These are phyloP conservation scores for Gallinago undulata DNA, from an alignment of 2,113 vertebrate species.

Conservation along the genomic window DNA sequence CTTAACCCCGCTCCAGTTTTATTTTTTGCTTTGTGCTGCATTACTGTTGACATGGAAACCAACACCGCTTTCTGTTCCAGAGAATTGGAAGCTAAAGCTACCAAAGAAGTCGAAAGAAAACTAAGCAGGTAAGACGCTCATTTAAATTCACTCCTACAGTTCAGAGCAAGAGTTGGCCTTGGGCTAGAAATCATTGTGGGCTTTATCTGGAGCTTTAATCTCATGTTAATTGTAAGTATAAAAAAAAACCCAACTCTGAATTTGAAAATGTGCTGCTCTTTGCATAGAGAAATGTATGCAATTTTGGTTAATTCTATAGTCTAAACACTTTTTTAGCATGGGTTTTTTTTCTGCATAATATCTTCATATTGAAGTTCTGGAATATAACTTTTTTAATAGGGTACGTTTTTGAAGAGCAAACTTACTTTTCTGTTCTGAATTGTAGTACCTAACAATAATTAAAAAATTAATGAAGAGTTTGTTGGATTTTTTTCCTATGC, in stretches of 20 bases:
- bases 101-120: slow-evolving; percentile 96
- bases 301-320: neutral
- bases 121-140: slow-evolving; percentile 83
- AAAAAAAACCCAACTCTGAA: accelerated
- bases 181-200: neutral
- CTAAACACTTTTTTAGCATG: neutral
- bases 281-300: neutral
- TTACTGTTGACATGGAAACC: slow-evolving; percentile 61
- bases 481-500: neutral
- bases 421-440: neutral
- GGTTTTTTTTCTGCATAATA: neutral
- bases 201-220: slow-evolving; percentile 22
- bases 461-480: neutral
- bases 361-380: neutral
- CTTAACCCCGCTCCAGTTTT: neutral
- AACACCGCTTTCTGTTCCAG: slow-evolving; percentile 71
- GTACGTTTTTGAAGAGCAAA: neutral
- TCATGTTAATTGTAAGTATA: neutral
- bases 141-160: slow-evolving; percentile 5
- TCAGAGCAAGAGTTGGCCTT: neutral
- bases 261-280: neutral
- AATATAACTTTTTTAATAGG: neutral
- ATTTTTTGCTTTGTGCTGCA: slow-evolving; percentile 7
- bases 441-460: neutral
- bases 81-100: slow-evolving; percentile 98